Base-by-base conservation (phyloP, 2,888 invertebrate species). In the Ennomos quercinarius region DNA sequence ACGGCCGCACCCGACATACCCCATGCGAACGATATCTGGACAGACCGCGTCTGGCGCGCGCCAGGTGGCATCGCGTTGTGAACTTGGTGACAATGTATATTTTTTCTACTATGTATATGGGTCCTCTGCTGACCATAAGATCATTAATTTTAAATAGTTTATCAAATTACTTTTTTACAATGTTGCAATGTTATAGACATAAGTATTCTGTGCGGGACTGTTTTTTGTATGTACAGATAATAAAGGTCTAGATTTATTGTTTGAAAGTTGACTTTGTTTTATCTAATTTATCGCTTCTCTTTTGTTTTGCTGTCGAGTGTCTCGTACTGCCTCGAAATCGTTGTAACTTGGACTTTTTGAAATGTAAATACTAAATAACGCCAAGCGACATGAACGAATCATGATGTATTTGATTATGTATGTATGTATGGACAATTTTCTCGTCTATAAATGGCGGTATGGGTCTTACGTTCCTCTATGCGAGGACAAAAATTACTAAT, bases 71-170 rank as follows among this genome's bases (percentile, higher is more conserved):
- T 65, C 63, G 76, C 76, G 79, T 81, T 83, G 81, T 82, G 76
- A 79, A 81, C 70, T 74, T 78, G 77, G 79, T 81, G 80, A 84
- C 85, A 84, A 78, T 91, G 91, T 91, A 91, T 88, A 91, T 91
- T 90, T 91, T 90, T 90, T 88, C 83, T 88, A 90, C 87, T 87
- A 82, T 88, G 86, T 87, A 89, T 87, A 91, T 86, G 82, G 74
- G 81, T 78, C 85, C 78, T 77, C 73, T 45, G 12, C 54, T 76
- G 80, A 83, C 78, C 71, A 70, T 76, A 74, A 27, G 71, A 47
- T 73, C 69, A 79, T 83, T 81, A 78, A 76, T 81, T 81, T 83
- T 60, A 60, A 60, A 63, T 64, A 64, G 59, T 66, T 56, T 65
- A 62, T 65, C 57, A 62, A 62, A 62, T 63, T 60, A 51, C 42